Evolutionary conservation across 2,888 invertebrate genomes (phyloP), one percentile per base, ranked within the genome.

Genomic region (Brachypalpus laphriformis): DNA sequence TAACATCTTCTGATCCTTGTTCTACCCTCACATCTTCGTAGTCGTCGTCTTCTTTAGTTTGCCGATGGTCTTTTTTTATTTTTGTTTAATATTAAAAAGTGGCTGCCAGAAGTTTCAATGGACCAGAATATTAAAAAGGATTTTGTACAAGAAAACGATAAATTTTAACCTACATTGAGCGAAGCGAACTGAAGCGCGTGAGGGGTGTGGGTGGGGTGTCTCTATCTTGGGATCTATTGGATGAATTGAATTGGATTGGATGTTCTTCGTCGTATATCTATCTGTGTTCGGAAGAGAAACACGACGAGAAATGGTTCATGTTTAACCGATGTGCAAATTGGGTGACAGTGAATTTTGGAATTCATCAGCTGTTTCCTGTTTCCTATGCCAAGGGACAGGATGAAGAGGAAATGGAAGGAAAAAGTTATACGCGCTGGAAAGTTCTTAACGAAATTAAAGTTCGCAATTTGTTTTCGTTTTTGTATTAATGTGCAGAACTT

Each of bases 371-470:
- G 75, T 80, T 80, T 85, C 59, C 57, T 40, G 66, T 75, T 80
- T 57, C 42, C 18, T 51, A 51, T 45, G 34, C 59, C 22, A 6
- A 51, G 63, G 11, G 6, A 9, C 34, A 31, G 37, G 25, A 25
- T 25, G 25, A 8, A 0, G 22, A 65, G 9, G 57, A 14, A 59
- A 59, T 14, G 37, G 45, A 66, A 31, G 34, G 51, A 47, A 77
- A 77, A 66, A 68, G 59, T 74, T 74, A 40, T n/a, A 3, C 37
- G 37, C 18, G 42, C 18, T n/a, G 42, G 16, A 71, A 75, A 85
- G 70, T 81, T 77, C 72, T 77, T 82, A 54, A 83, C 74, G 40
- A 80, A 80, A 83, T 80, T 74, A 80, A 83, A 83, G 74, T 78
- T 80, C 61, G 11, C 45, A 56, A 56, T 68, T 72, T 59, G 47